phyloP scores from a whole-genome alignment of 2,113 vertebrate genomes.

The Phalacrocorax brasilianus region DNA sequence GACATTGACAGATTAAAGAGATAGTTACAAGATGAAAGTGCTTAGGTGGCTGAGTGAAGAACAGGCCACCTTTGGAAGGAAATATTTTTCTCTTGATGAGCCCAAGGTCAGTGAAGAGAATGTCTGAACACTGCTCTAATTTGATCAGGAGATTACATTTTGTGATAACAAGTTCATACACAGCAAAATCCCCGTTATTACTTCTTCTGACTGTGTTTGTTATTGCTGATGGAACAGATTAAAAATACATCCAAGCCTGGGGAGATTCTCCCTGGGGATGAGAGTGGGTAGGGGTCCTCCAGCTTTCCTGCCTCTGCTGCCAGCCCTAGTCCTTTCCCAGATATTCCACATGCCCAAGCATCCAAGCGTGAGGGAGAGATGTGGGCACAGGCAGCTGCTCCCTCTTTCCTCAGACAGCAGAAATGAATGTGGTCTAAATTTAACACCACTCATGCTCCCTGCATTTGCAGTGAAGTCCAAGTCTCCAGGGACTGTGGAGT shows the following conservation, averaged over 20 bases:
- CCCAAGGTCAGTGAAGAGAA: constrained; percentile 24
- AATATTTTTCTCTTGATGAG: constrained; percentile 15
- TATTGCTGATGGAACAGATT: constrained; percentile 55
- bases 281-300: not conserved
- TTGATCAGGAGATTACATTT: not conserved
- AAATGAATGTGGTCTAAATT: not conserved
- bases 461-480: not conserved
- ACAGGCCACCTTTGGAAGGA: not conserved
- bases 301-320: not conserved
- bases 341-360: not conserved
- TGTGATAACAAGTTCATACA: constrained; percentile 12
- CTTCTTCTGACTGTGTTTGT: constrained; percentile 21
- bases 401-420: not conserved
- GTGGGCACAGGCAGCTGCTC: constrained; percentile 20
- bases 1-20: not conserved
- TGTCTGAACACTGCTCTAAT: constrained; percentile 17
- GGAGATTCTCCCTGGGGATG: not conserved
- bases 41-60: not conserved
- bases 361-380: constrained; percentile 2
- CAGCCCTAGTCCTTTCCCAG: not conserved
- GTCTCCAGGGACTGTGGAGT: not conserved
- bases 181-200: constrained; percentile 33
- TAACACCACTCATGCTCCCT: not conserved
- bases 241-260: constrained; percentile 18
- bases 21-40: not conserved